Conservation (phyloP, 1,140 invertebrate species). For the Danaus plexippus region DNA sequence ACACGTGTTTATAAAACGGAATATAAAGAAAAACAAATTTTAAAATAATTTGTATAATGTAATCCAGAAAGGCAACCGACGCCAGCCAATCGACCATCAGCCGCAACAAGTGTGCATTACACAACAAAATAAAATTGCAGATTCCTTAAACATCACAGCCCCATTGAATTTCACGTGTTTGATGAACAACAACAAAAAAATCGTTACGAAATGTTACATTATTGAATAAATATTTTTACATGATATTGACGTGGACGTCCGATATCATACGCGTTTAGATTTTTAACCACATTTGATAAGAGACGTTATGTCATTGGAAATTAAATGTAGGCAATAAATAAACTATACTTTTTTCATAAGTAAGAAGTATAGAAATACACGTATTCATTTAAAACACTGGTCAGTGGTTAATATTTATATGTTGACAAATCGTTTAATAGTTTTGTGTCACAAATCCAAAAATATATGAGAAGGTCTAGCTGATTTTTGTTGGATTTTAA, state of each 20-base stretch:
- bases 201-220: conserved; percentile 35
- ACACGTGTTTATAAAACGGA: too few relatives aligned
- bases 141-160: conserved; percentile 25
- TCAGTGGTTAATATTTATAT: too few relatives aligned
- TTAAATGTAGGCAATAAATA: too few relatives aligned
- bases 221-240: conserved; percentile 32
- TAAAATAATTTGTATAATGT: neutral
- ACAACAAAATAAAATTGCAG: conserved; percentile 40
- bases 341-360: too few relatives aligned
- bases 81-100: conserved; percentile 2
- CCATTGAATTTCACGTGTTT: conserved; percentile 37
- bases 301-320: too few relatives aligned
- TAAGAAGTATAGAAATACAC: too few relatives aligned
- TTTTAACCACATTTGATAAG: conserved; percentile 5
- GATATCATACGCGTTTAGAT: neutral
- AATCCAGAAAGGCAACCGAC: neutral
- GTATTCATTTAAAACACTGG: too few relatives aligned
- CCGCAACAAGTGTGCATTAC: conserved; percentile 45
- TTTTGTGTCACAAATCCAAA: too few relatives aligned
- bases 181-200: conserved; percentile 31
- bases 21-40: too few relatives aligned
- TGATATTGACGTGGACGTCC: conserved; percentile 32
- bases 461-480: too few relatives aligned
- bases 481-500: too few relatives aligned
- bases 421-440: too few relatives aligned